Evolutionary conservation across 2,113 vertebrate genomes (phyloP), one percentile per base, ranked within the genome.

Genomic region (Phasianus colchicus): DNA sequence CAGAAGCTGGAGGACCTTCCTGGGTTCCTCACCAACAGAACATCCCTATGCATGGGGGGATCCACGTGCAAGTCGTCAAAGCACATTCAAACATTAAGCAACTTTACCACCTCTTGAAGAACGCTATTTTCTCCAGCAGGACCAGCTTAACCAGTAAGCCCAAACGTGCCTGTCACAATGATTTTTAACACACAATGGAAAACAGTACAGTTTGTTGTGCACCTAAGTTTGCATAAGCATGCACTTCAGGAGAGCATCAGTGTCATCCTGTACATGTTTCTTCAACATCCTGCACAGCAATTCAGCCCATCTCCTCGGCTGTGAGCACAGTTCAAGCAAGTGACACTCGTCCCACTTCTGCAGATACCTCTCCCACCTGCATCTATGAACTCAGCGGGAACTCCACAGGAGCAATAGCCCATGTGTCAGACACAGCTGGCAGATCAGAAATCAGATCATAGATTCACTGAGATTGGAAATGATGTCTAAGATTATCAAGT

Each of bases 401-500:
- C 36, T 48, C 27, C 67, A 34, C 32, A 47, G 15, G 36, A 84
- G 57, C 58, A 78, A 16, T 12, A 72, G 13, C 27, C 67, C 3
- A 1, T 2, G 3, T 3, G 20, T 45, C 47, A 79, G 32, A 50
- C 2, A 16, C 47, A 72, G 13, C 52, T 30, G 0, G 0, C 20
- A 30, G 20, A 29, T 25, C 69, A 52, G n/a, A 36, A 38, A 20
- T 34, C 13, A 60, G 52, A 12, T 29, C 52, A 54, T 15, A 54
- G 25, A 54, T 16, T 54, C 14, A 29, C 15, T 27, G 13, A 54
- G 25, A 13, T 54, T 29, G 8, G 25, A 54, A 54, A 54, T 9
- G 5, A 29, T 9, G 8, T 29, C 27, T 16, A 29, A 54, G 52
- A 54, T 54, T 14, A 54, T 15, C 15, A 16, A 54, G 15, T 16